Evolutionary conservation across 2,797 vertebrate genomes (phyloP), one percentile per base, ranked within the genome.

Genomic region (Xenops minutus): DNA sequence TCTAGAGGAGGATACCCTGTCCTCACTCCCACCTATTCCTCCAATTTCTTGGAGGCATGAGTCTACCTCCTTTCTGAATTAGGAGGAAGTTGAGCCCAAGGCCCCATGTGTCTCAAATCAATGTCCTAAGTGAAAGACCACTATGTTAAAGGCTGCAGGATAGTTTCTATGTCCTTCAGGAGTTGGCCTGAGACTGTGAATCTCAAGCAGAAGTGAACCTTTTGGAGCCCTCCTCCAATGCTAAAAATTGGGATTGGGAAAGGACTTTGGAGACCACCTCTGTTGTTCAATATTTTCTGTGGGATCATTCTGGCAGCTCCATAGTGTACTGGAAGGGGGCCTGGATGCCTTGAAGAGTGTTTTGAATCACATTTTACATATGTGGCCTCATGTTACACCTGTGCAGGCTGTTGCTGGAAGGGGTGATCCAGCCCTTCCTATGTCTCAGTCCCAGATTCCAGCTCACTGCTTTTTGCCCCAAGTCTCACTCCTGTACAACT

Each of bases 51-150:
- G 49, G 56, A 83, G 19, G 16, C 4, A 14, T 17, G 63, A 13
- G 2, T 67, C 49, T 85, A 39, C 74, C 7, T 61, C 29, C 26
- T 62, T 62, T 66, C 63, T 74, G 12, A 74, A 34, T 44, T 51
- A 48, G 23, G 71, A 87, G 12, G 9, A 3, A 85, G 14, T 48
- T 27, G 18, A 75, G 29, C 7, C 13, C n/a, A 61, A 52, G 41
- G 23, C 27, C 51, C 44, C 26, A 1, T 0, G 0, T 44, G 14
- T 78, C 69, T 81, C 46, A 7, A 90, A 81, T 72, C 32, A 43
- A 8, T 32, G 10, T 67, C 10, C 72, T 36, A 49, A 81, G 49
- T n/a, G 17, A 15, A 63, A 78, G 24, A 24, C 14, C 69, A 37
- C n/a, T 8, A 14, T 6, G 1, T 49, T 66, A 56, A 83, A 88